phyloP scores from a whole-genome alignment of 2,888 invertebrate genomes.

The Muscina levida region DNA sequence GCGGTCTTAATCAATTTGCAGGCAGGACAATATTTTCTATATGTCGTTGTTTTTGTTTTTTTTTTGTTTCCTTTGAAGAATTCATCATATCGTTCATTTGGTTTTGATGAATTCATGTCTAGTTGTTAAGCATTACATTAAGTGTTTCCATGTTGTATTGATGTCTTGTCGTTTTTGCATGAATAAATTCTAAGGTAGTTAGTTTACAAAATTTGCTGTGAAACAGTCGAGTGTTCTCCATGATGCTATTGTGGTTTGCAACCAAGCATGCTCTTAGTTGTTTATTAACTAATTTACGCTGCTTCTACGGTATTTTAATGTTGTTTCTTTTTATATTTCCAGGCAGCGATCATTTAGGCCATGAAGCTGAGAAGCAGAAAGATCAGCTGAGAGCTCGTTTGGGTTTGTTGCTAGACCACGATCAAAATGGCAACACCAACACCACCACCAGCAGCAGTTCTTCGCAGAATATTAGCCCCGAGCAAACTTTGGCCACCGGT shows the following conservation, averaged over 20 bases:
- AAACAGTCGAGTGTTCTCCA: conserved; percentile 17
- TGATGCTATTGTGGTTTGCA: neutral
- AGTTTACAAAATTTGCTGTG: neutral
- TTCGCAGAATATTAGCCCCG: conserved; percentile 76
- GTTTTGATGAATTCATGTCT: conserved; percentile 36
- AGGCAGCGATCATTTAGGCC: conserved; percentile 73
- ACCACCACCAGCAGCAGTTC: conserved; percentile 72
- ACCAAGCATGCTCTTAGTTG: conserved; percentile 12
- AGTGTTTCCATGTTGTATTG: conserved; percentile 43
- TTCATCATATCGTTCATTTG: conserved; percentile 42
- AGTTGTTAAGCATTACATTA: neutral
- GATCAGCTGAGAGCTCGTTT: conserved; percentile 77
- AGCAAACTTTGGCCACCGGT: conserved; percentile 74
- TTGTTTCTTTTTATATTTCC: conserved; percentile 23
- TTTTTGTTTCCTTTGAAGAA: too few relatives aligned
- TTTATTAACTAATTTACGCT: conserved; percentile 3
- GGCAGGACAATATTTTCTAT: conserved; percentile 80
- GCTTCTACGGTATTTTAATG: conserved; percentile 25
- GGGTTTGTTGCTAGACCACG: conserved; percentile 74
- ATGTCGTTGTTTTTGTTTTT: conserved; percentile 31
- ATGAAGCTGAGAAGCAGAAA: conserved; percentile 76
- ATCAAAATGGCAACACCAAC: conserved; percentile 69
- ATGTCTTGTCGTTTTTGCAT: conserved; percentile 57
- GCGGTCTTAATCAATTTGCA: conserved; percentile 91
- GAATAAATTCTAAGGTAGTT: conserved; percentile 25